Conservation (phyloP, 2,113 vertebrate species). For the Oreotragus oreotragus region DNA sequence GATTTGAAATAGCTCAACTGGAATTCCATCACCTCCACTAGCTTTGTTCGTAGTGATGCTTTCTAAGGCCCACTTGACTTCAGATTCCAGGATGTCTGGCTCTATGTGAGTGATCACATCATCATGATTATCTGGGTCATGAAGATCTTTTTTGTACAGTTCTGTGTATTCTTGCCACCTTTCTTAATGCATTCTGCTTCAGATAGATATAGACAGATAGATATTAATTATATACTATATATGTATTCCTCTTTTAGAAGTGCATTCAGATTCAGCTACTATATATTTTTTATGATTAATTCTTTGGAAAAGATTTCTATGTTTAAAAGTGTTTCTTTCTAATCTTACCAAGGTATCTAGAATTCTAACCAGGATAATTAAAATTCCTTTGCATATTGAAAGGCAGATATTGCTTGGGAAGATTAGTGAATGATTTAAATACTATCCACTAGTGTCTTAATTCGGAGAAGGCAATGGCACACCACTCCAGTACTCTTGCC, state of each 20-base stretch:
- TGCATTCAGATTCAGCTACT: background rate
- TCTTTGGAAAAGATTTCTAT: background rate
- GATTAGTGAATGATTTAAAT: background rate
- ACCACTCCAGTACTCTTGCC: no score
- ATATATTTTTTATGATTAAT: background rate
- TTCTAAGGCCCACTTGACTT: no score
- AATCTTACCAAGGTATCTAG: background rate
- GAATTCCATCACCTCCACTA: no score
- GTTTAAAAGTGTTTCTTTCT: background rate
- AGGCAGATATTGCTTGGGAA: background rate
- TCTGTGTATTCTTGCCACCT: no score
- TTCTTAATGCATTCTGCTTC: no score
- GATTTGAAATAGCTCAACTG: no score
- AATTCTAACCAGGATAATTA: background rate
- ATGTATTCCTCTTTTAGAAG: background rate
- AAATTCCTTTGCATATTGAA: background rate
- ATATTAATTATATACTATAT: background rate
- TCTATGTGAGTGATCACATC: no score
- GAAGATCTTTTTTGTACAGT: no score
- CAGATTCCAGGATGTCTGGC: no score
- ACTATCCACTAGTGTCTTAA: background rate
- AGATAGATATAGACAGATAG: background rate
- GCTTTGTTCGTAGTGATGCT: no score
- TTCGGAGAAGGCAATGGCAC: background rate
- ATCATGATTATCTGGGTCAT: no score